phyloP scores from a whole-genome alignment of 1,140 invertebrate species.

The Mizuhopecten yessoensis region DNA sequence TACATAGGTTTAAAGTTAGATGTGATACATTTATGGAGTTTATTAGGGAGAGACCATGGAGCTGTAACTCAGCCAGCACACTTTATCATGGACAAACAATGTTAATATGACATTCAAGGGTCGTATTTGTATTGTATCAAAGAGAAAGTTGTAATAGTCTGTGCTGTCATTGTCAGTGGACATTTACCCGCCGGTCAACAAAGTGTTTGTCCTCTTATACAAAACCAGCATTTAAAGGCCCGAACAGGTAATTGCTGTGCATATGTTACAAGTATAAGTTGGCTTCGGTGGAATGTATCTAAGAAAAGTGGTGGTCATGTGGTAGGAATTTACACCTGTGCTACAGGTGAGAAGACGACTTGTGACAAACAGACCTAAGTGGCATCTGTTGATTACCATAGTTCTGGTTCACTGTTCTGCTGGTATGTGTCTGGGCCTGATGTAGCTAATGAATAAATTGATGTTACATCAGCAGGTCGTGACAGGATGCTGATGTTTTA shows the following conservation, averaged over 20 bases:
- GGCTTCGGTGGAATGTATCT: slow-evolving; percentile 8
- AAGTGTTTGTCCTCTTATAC: slow-evolving; percentile 17
- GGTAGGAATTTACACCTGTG: slow-evolving; percentile 5
- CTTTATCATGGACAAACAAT: not conserved
- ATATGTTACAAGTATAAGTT: slow-evolving; percentile 28
- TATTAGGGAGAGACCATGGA: not conserved
- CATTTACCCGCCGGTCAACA: not conserved
- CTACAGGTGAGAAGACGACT: slow-evolving; percentile 13
- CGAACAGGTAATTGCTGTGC: not conserved
- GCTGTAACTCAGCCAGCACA: not conserved
- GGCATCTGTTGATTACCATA: not conserved
- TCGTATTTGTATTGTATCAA: not conserved
- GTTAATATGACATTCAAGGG: not conserved
- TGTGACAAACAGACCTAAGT: not conserved
- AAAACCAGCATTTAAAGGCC: not conserved
- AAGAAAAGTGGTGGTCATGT: not conserved
- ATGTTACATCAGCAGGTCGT: not conserved
- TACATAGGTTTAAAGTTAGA: not conserved
- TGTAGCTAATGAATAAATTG: slow-evolving; percentile 17
- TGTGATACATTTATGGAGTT: not conserved
- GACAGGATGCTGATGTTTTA: not conserved
- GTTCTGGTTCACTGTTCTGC: not conserved
- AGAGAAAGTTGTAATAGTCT: not conserved
- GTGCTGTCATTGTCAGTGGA: not conserved
- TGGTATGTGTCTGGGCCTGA: not conserved